These are phyloP conservation scores for Masticophis lateralis DNA, from an alignment of 2,797 vertebrate genomes.

Conservation along the genomic window DNA sequence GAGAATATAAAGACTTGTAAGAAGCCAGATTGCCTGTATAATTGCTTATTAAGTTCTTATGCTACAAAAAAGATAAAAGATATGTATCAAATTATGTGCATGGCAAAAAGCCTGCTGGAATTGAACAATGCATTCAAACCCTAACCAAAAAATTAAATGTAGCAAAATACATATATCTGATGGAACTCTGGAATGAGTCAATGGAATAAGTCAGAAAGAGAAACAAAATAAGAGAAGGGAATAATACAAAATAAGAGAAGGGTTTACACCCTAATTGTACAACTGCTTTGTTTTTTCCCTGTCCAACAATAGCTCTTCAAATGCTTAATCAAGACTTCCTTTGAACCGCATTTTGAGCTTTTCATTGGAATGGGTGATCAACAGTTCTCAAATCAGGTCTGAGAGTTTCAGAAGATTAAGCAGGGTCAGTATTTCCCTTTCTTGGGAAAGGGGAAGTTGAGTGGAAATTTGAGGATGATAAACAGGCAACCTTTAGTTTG, in stretches of 20 bases:
- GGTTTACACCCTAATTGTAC: too few relatives aligned
- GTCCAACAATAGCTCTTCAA: not conserved
- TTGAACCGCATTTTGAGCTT: not conserved
- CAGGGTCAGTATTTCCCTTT: not conserved
- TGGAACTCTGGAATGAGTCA: not conserved
- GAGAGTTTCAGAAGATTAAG: not conserved
- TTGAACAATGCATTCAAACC: not conserved
- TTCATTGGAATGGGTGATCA: not conserved
- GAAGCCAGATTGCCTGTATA: not conserved
- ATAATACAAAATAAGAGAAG: not conserved
- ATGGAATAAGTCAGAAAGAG: not conserved
- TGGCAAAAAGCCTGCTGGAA: not conserved
- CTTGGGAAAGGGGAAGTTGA: not conserved
- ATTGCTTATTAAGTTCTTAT: not conserved
- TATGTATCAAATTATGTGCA: not conserved
- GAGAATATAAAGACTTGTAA: not conserved
- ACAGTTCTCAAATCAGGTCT: not conserved
- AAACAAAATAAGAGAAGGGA: not conserved
- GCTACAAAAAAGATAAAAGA: not conserved
- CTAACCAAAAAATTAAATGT: not conserved
- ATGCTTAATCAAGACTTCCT: not conserved
- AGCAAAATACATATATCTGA: not conserved
- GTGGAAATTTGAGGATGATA: not conserved
- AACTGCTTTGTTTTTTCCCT: not conserved
- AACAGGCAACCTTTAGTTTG: not conserved